Evolutionary conservation across 2,888 invertebrate genomes (phyloP), one percentile per base, ranked within the genome.

Genomic region (Sarcophaga carnaria): DNA sequence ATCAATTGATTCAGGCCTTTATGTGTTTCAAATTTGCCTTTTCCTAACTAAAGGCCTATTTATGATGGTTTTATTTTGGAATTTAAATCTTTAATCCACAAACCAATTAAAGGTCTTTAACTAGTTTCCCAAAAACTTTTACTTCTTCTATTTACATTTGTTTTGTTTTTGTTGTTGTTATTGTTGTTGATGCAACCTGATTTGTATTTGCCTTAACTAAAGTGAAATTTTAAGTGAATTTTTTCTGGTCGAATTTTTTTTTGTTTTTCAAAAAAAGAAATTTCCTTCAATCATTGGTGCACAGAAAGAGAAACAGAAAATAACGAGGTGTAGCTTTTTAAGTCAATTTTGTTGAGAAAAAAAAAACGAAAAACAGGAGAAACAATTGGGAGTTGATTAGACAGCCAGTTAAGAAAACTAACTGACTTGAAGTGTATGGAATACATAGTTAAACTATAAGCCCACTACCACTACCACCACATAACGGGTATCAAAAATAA

Each of bases 361-460:
- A 84, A 62, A 74, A 83, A 45, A 45, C 59, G 20, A 12, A 54
- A 83, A 75, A 25, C 25, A 25, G 25, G 25, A 25, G 49, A 37
- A 62, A 54, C 83, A 84, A 75, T 77, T 77, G 82, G 74, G 70
- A 80, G 83, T 81, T 87, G 80, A 83, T 83, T 83, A 83, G 86
- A 80, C 80, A 63, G 77, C 83, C 83, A 74, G 80, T 86, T 77
- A 80, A 59, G 59, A 70, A 59, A 80, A 78, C 78, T 83, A 78
- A 83, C 83, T 37, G 69, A 81, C 67, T 45, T 10, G 37, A 37
- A 2, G 10, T 2, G 37, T 10, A 37, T 37, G 10, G 37, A 37
- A 37, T 37, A 37, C 37, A 10, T 37, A 2, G 37, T 37, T 37
- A 59, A 71, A 80, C 76, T 79, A 81, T 71, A 59, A 47, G 20